Percentiles rank a stretch among this genome's conserved stretches.
phyloP scores from a whole-genome alignment of 2,797 vertebrate species.

The Darevskia nairensis region DNA sequence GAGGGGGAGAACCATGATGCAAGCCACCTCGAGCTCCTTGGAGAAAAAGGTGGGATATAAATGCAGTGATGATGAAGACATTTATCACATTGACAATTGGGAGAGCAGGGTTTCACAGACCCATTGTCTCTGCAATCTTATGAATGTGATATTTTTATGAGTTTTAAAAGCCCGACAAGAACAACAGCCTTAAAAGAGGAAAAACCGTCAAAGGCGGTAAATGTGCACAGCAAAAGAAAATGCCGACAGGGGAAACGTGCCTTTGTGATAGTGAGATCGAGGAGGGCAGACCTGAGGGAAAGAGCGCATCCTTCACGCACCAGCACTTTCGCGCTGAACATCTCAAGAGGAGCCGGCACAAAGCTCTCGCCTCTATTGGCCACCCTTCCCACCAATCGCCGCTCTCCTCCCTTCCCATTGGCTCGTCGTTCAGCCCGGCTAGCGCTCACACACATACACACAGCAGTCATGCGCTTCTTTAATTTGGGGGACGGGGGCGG shows the following conservation, averaged over 20 bases:
- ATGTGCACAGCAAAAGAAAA: not conserved
- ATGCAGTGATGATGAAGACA: no score
- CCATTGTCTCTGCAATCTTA: not conserved
- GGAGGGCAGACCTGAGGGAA: rapidly evolving
- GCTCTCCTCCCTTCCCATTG: constrained; percentile 41
- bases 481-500: not conserved
- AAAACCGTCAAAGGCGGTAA: no score
- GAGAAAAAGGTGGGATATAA: no score
- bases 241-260: not conserved
- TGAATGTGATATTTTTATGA: not conserved
- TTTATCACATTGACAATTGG: no score
- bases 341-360: not conserved
- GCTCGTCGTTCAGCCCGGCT: not conserved
- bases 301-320: not conserved
- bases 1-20: not conserved
- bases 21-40: no score
- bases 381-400: constrained; percentile 6
- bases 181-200: not conserved
- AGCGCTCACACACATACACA: not conserved
- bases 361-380: constrained; percentile 30
- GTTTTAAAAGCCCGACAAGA: not conserved
- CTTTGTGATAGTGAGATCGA: no score
- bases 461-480: constrained; percentile 10
- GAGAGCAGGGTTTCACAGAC: not conserved
- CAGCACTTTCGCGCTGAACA: not conserved